Base-by-base conservation (phyloP, 2,113 vertebrate genomes). In the Xiphophorus hellerii region DNA sequence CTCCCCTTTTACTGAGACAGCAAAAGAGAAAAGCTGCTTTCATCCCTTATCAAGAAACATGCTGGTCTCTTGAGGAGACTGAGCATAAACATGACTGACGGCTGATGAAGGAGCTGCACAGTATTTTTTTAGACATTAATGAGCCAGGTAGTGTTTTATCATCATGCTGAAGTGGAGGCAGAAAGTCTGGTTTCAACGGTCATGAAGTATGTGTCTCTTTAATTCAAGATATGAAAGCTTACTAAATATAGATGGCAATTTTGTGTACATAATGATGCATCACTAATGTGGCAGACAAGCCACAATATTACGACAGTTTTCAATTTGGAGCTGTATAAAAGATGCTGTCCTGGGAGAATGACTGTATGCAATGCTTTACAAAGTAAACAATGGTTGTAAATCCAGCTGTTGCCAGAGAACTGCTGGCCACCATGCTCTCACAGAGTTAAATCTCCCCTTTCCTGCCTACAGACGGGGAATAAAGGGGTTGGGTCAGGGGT, bases 391-490 rank as follows among this genome's bases (percentile, higher is more conserved):
- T 79, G 82, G 75, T 63, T 68, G 75, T 62, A 80, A 79, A 81
- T 90, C 78, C 89, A 91, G 81, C 85, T 83, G 88, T 84, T 89
- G 70, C 64, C 84, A 84, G 81, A 90, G 81, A 67, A 85, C 76
- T 66, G 13, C 84, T 77, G 84, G 77, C 87, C 87, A 84, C 88
- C 83, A 35, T 76, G 84, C 85, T 85, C 78, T 81, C 22, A 78
- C 9, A 0, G 69, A 87, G 81, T 91, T 87, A 91, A 90, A 89
- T 78, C 84, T 84, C 84, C 76, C 13, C 78, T 76, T 88, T 86
- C 76, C 76, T 70, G 17, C 74, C 84, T 63, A 80, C 83, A 71
- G 33, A 66, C 67, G 35, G 69, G 77, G 62, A 33, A 69, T 15
- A 15, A 79, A 63, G 74, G 31, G 77, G 54, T 33, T 63, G 81